Percentiles rank a stretch among this genome's conserved stretches.
These are phyloP conservation scores for Sebastes diploproa DNA, from an alignment of 2,797 vertebrate species.

Conservation along the genomic window DNA sequence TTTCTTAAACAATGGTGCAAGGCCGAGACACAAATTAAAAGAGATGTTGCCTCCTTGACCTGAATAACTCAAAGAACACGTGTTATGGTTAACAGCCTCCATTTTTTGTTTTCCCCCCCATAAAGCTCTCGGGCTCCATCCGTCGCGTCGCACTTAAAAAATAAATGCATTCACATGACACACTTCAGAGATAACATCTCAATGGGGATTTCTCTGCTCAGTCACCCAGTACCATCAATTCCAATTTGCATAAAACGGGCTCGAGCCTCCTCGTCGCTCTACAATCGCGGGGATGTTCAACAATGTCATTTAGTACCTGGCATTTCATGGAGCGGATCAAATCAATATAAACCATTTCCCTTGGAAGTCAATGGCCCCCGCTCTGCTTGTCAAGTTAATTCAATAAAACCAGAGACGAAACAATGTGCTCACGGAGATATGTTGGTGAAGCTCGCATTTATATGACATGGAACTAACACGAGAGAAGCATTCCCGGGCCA, in stretches of 20 bases:
- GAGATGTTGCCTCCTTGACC: slow-evolving; percentile 60
- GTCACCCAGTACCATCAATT: slow-evolving; percentile 60
- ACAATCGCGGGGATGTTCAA: slow-evolving; percentile 27
- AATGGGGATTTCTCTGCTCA: slow-evolving; percentile 51
- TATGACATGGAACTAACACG: background rate
- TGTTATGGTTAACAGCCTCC: slow-evolving; percentile 45
- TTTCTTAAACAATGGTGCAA: slow-evolving; percentile 56
- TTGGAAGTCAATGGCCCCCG: slow-evolving; percentile 38
- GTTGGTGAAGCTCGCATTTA: slow-evolving; percentile 10
- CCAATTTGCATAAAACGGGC: slow-evolving; percentile 61
- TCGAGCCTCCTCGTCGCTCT: slow-evolving; percentile 8
- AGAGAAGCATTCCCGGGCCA: background rate
- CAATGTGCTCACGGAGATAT: slow-evolving; percentile 8
- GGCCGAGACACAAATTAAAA: slow-evolving; percentile 62
- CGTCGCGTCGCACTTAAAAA: slow-evolving; percentile 49
- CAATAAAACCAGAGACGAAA: slow-evolving; percentile 46
- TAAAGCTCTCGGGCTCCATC: slow-evolving; percentile 45
- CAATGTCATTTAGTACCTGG: slow-evolving; percentile 59
- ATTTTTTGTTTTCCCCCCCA: slow-evolving; percentile 58
- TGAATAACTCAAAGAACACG: slow-evolving; percentile 61
- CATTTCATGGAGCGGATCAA: slow-evolving; percentile 51
- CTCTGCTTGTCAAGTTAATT: slow-evolving; percentile 56
- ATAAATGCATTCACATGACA: slow-evolving; percentile 69
- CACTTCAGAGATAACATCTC: slow-evolving; percentile 64
- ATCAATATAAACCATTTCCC: slow-evolving; percentile 67